Evolutionary conservation across 2,888 invertebrate genomes (phyloP).

Genomic region (Beris chalybata): DNA sequence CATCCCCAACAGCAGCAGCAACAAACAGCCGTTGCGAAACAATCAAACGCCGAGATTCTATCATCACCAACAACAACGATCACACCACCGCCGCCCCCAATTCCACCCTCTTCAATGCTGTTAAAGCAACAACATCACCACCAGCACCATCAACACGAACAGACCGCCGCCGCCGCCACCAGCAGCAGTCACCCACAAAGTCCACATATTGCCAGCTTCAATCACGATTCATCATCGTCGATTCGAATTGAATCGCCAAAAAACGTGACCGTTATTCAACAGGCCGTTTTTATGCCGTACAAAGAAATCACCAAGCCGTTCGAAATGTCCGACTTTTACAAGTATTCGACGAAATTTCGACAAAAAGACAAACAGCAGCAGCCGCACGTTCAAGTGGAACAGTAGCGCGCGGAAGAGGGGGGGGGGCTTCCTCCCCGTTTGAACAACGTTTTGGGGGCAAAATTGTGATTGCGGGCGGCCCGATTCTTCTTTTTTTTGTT

Average conservation of each 20-base stretch:
- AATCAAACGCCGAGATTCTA: background rate
- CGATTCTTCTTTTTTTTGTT: too few species aligned
- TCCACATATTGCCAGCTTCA: constrained; percentile 42
- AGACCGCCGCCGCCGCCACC: too few species aligned
- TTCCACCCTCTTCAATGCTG: background rate
- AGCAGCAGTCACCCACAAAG: constrained; percentile 31
- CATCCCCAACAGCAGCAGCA: background rate
- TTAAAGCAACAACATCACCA: constrained; percentile 35
- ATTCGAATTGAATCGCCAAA: constrained; percentile 74
- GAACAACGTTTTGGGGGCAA: too few species aligned
- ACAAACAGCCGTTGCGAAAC: background rate
- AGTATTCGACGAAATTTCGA: constrained; percentile 92
- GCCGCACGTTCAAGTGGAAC: background rate
- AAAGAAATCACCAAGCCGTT: constrained; percentile 95
- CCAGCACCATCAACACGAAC: too few species aligned
- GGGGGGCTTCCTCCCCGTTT: too few species aligned
- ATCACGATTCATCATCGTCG: constrained; percentile 48
- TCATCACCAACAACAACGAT: background rate
- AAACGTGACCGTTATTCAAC: constrained; percentile 82
- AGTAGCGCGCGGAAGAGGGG: too few species aligned
- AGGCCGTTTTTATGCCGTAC: constrained; percentile 87
- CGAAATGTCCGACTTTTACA: constrained; percentile 97
- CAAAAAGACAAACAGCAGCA: constrained; percentile 57
- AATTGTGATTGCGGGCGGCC: too few species aligned
- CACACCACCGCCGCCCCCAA: background rate